Evolutionary conservation across 2,888 invertebrate genomes (phyloP).

Genomic region (Ecliptopera silaceata): DNA sequence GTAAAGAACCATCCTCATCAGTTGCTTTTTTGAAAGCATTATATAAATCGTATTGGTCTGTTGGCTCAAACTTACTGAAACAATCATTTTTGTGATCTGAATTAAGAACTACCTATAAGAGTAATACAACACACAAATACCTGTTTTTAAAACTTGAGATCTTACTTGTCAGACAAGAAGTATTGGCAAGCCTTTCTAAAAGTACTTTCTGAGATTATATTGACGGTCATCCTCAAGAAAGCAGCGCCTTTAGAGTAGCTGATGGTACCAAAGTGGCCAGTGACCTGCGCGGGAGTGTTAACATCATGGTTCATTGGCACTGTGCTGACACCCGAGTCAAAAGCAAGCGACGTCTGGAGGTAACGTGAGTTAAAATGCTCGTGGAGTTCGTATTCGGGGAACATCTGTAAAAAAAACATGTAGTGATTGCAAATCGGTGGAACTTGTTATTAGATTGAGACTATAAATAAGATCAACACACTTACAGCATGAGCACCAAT

Average conservation of each 20-base stretch:
- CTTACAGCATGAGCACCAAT: slow-evolving; percentile 69
- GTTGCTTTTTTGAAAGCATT: slow-evolving; percentile 68
- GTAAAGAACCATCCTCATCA: slow-evolving; percentile 54
- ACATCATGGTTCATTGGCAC: slow-evolving; percentile 85
- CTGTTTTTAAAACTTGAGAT: not conserved
- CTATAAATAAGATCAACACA: not conserved
- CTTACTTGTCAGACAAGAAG: slow-evolving; percentile 79
- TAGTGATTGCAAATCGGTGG: no score
- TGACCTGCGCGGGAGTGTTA: slow-evolving; percentile 84
- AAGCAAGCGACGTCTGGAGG: slow-evolving; percentile 84
- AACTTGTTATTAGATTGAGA: no score
- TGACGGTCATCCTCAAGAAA: slow-evolving; percentile 67
- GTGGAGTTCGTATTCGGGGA: slow-evolving; percentile 84
- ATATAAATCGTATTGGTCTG: slow-evolving; percentile 77
- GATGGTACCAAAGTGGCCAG: slow-evolving; percentile 86
- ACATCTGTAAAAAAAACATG: slow-evolving; percentile 68
- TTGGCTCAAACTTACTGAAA: slow-evolving; percentile 66
- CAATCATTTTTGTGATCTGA: not conserved
- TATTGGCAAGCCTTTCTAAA: slow-evolving; percentile 57
- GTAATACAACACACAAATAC: no score
- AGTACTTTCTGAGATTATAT: slow-evolving; percentile 64
- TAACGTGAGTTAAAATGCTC: slow-evolving; percentile 89
- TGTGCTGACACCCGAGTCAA: slow-evolving; percentile 62
- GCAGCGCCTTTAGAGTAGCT: slow-evolving; percentile 86
- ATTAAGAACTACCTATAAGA: no score